Conservation (phyloP, 2,888 invertebrate species). For the Blomia tropicalis region DNA sequence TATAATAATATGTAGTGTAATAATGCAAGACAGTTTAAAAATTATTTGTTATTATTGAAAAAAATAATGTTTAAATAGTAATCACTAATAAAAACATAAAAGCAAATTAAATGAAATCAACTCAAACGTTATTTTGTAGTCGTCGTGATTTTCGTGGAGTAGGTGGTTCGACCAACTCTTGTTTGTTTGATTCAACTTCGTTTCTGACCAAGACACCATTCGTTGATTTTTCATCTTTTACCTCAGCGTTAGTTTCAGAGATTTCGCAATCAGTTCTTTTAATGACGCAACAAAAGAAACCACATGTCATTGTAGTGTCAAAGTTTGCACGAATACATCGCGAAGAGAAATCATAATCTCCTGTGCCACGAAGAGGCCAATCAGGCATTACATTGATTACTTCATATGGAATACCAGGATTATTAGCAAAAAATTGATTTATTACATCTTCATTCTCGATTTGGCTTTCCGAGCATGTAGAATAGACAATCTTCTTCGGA, state of each 20-base stretch:
- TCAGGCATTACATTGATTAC: slow-evolving; percentile 33
- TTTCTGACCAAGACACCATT: neutral
- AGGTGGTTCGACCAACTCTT: neutral
- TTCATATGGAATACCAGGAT: slow-evolving; percentile 32
- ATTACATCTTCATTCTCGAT: slow-evolving; percentile 88
- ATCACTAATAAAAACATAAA: neutral
- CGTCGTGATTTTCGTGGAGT: slow-evolving; percentile 6
- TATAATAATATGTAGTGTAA: too few relatives aligned
- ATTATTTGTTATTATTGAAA: neutral
- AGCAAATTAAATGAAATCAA: neutral
- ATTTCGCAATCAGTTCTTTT: too few relatives aligned
- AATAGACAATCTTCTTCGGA: slow-evolving; percentile 74
- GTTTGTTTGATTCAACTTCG: neutral
- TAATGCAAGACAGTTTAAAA: too few relatives aligned
- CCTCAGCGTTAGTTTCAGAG: neutral
- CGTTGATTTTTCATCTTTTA: neutral
- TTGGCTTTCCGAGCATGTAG: slow-evolving; percentile 76
- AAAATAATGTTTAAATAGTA: neutral
- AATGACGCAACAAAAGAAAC: slow-evolving; percentile 91
- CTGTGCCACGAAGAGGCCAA: slow-evolving; percentile 32
- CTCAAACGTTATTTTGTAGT: too few relatives aligned
- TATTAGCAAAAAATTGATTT: slow-evolving; percentile 47
- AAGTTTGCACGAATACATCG: slow-evolving; percentile 63
- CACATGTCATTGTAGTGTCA: slow-evolving; percentile 61
- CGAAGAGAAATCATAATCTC: slow-evolving; percentile 35